Evolutionary conservation across 2,888 invertebrate genomes (phyloP), one percentile per base, ranked within the genome.

Genomic region (Drosophila aldrichi): DNA sequence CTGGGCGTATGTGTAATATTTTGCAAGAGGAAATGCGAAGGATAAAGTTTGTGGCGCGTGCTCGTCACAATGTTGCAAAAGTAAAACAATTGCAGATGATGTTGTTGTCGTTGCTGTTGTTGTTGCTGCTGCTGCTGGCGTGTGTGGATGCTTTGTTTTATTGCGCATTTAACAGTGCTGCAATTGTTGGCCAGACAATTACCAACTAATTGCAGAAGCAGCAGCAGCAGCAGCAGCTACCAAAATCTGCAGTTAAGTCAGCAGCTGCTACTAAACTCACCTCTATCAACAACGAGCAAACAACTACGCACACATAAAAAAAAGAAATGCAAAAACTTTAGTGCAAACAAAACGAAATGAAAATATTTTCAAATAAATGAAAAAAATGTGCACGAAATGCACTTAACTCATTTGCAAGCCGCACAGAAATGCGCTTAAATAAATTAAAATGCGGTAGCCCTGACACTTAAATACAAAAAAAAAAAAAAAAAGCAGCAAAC

Each of bases 401-500:
- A 86, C 87, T 88, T 86, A 80, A 78, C 81, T 82, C 74, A 86
- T 80, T 86, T 86, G 84, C 77, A 63, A 58, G 66, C 64, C 60
- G 51, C 44, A 40, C 68, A 70, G 73, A 77, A 77, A 82, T 71
- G 72, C 72, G 89, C 88, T 86, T 87, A 89, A 87, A 80, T 87
- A 86, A 89, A 86, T 86, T 84, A 89, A 86, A 86, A 76, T 78
- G 89, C 74, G 84, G 74, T 78, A 77, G 69, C 85, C 85, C 80
- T 87, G 84, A 77, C 79, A 81, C 81, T 83, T 84, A 79, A 81
- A 79, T 62, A 57, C 67, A 25, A 38, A 38, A 25, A 20, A 16
- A 6, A 6, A 44, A 29, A 34, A 38, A 43, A 29, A 55, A 20
- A 34, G n/a, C n/a, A n/a, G n/a, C n/a, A n/a, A n/a, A n/a, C n/a